phyloP scores from a whole-genome alignment of 2,888 invertebrate species.

The Stenchaetothrips biformis region DNA sequence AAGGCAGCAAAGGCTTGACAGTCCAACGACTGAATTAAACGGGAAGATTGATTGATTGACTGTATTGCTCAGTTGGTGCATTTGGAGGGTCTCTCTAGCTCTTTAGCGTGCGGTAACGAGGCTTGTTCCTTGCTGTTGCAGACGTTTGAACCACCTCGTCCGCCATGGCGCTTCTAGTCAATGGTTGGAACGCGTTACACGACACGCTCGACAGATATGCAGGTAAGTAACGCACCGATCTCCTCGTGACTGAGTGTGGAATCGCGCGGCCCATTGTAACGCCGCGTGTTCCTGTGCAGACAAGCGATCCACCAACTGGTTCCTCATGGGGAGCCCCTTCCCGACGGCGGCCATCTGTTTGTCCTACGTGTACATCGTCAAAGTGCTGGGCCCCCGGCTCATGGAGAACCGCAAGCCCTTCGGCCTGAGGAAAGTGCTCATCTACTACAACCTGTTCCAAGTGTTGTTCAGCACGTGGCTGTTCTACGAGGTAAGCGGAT shows the following conservation, averaged over 20 bases:
- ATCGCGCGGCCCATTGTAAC: slow-evolving; percentile 6
- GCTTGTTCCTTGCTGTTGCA: neutral
- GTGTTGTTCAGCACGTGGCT: slow-evolving; percentile 69
- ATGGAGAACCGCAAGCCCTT: slow-evolving; percentile 85
- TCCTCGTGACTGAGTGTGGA: neutral
- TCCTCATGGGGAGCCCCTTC: slow-evolving; percentile 89
- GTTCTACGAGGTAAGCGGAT: slow-evolving; percentile 60
- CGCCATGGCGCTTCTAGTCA: neutral
- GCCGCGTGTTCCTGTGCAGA: slow-evolving; percentile 52
- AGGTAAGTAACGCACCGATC: neutral
- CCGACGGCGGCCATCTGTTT: slow-evolving; percentile 87
- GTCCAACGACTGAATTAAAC: neutral
- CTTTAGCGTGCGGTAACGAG: neutral
- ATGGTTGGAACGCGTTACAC: neutral
- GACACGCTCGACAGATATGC: neutral
- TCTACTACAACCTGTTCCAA: slow-evolving; percentile 82
- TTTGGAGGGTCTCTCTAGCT: no score
- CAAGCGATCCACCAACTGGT: slow-evolving; percentile 83
- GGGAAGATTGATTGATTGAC: neutral
- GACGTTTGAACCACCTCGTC: neutral
- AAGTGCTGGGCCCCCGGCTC: slow-evolving; percentile 71
- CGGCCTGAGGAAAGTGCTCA: slow-evolving; percentile 65
- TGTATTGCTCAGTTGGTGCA: neutral
- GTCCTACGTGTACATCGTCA: slow-evolving; percentile 83
- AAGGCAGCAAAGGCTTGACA: neutral